Evolutionary conservation across 2,888 invertebrate species (phyloP), one percentile per base, ranked within the genome.

Genomic region (Epinotia brunnichana): DNA sequence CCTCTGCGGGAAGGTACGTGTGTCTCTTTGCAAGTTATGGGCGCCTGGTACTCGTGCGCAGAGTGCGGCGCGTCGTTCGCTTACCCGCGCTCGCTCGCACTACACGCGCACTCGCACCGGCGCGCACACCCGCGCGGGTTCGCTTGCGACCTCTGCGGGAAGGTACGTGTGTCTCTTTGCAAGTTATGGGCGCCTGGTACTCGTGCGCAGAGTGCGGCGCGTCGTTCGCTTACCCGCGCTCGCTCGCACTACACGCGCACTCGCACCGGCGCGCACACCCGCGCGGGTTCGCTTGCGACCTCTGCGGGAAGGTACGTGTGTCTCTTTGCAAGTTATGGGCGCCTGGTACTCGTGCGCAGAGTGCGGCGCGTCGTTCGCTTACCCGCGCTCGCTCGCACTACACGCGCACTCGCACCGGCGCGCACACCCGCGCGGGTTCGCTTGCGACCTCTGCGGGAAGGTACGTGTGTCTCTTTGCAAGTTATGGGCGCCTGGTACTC

Each of bases 361-460:
- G 79, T 94, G 94, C 77, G 89, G 95, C 57, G 94, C 95, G 74
- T 87, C 92, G 77, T 96, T 96, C 83, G 83, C 92, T 80, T 77
- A 92, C 19, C 85, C 94, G 79, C 94, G 94, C 79, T 94, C 94
- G 77, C 89, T 95, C 56, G 94, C 95, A 74, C 87, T 92, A 76
- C 96, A 96, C 83, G 83, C 92, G 80, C 77, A 92, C 17, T 85
- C 92, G 62, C 95, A 95, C 80, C 90, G 90, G n/a, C 90, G 93
- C 79, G 86, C 83, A 60, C 85, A 76, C 24, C 56, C 81, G 24
- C 85, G 87, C 29, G 90, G 90, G 1, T 95, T 92, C 85, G 94
- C 95, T 10, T 96, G 96, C 82, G 95, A 95, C 75, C 91, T 95
- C 62, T 96, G 96, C 80, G 95, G 94, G 41, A 96, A 96, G 90